Percentiles rank a stretch among this genome's conserved stretches.
Evolutionary conservation across 37 sponge, comb jelly and placozoan genomes (phyloP).

Genomic region (Cladorhizidae sp.): DNA sequence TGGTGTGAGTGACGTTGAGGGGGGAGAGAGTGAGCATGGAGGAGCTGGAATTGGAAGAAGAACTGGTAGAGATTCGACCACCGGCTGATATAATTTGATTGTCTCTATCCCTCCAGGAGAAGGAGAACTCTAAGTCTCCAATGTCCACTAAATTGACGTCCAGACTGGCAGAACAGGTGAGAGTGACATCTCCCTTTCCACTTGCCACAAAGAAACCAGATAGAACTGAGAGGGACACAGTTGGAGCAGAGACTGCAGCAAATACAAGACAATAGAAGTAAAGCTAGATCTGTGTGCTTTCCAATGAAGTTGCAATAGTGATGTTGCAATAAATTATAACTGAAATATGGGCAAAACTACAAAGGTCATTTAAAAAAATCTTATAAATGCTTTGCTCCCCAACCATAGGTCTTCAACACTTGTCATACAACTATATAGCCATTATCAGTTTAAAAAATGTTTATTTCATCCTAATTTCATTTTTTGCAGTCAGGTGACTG

Average conservation of each 20-base stretch:
- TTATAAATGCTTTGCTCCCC: too few relatives aligned
- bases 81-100: neutral
- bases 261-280: too few relatives aligned
- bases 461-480: too few relatives aligned
- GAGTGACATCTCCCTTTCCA: neutral
- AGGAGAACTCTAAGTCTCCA: neutral
- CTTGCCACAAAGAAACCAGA: neutral
- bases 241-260: conserved; percentile 8
- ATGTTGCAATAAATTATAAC: neutral
- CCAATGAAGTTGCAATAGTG: neutral
- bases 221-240: neutral
- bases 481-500: too few relatives aligned
- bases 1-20: conserved; percentile 2
- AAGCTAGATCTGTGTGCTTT: too few relatives aligned
- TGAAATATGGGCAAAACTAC: too few relatives aligned
- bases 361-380: too few relatives aligned
- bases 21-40: conserved; percentile 10
- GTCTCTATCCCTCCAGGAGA: neutral
- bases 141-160: neutral
- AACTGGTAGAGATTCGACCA: neutral
- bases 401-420: too few relatives aligned
- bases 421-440: too few relatives aligned
- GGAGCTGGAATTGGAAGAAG: neutral
- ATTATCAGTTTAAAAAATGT: too few relatives aligned
- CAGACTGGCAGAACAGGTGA: conserved; percentile 11